These are phyloP conservation scores for Rhagoletis zephyria DNA, from an alignment of 1,140 invertebrate species.

Conservation along the genomic window DNA sequence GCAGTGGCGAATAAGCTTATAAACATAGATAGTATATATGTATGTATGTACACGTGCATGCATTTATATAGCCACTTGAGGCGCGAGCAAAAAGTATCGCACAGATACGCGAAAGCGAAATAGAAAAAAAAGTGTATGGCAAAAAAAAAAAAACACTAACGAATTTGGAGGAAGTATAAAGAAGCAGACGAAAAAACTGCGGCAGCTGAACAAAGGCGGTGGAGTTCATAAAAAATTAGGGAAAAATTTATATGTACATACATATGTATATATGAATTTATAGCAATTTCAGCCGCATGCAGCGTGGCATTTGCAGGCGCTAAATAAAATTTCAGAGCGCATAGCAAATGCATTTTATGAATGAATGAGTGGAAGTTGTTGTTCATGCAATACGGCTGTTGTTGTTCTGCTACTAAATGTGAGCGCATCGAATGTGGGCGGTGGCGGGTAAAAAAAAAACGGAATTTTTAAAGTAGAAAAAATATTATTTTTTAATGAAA, in stretches of 20 bases:
- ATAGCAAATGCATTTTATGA: neutral
- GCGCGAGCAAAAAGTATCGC: constrained; percentile 44
- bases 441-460: neutral
- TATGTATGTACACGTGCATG: neutral
- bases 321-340: constrained; percentile 1
- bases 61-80: constrained; percentile 5
- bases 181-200: neutral
- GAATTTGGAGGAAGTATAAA: constrained; percentile 49
- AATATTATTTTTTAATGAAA: no score
- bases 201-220: constrained; percentile 34
- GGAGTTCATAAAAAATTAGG: constrained; percentile 31
- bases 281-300: neutral
- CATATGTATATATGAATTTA: neutral
- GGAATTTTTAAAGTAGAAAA: no score
- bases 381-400: neutral
- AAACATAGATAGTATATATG: neutral
- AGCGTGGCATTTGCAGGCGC: neutral
- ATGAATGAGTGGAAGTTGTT: neutral
- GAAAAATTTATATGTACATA: neutral
- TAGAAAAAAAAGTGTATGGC: constrained; percentile 9
- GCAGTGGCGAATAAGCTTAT: neutral
- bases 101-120: constrained; percentile 2
- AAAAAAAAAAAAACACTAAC: neutral
- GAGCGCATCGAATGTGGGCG: neutral
- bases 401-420: no score